phyloP scores from a whole-genome alignment of 2,888 invertebrate species.

The Tenthredo scrophulariae region DNA sequence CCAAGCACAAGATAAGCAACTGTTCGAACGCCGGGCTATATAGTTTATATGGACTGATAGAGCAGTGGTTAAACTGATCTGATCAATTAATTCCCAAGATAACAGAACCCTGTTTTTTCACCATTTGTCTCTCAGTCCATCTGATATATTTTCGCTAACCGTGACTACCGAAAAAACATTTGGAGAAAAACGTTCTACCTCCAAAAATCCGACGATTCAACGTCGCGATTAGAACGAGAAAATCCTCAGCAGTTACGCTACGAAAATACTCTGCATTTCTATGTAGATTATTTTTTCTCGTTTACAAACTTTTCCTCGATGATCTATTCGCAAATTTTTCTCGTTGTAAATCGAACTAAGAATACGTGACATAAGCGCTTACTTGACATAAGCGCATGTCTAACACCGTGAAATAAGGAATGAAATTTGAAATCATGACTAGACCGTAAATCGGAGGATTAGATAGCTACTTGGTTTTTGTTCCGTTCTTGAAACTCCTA shows the following conservation, averaged over 20 bases:
- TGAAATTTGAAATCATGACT: background rate
- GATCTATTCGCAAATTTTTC: background rate
- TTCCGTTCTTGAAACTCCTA: background rate
- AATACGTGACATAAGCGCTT: background rate
- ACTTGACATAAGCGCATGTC: background rate
- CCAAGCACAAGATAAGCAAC: constrained; percentile 32
- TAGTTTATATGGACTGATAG: background rate
- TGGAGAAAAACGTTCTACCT: background rate
- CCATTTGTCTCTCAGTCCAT: constrained; percentile 3
- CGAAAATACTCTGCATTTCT: background rate
- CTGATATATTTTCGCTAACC: background rate
- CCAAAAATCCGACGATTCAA: background rate
- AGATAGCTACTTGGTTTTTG: background rate
- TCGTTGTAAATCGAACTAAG: background rate
- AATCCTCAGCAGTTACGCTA: background rate
- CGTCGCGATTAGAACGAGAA: background rate
- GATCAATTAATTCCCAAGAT: constrained; percentile 19
- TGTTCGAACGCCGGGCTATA: background rate
- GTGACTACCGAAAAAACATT: background rate
- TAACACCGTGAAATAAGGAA: background rate
- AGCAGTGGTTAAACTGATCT: background rate
- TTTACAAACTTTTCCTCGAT: background rate
- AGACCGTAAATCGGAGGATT: background rate
- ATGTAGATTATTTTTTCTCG: background rate
- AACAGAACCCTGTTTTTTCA: constrained; percentile 2